phyloP scores from a whole-genome alignment of 2,113 vertebrate species.

The Carlito syrichta region DNA sequence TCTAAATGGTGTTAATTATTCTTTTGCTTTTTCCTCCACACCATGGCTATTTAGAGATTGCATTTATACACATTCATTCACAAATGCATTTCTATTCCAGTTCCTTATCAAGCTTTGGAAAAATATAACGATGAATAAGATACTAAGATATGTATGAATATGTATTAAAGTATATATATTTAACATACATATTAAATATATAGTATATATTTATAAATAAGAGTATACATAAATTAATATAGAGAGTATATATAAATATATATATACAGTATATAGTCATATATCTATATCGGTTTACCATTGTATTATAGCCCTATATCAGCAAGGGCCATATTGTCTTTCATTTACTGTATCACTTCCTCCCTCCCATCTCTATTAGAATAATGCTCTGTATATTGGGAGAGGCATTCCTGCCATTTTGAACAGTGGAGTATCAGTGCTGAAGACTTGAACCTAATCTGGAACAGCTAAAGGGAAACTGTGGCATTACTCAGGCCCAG shows the following conservation, averaged over 20 bases:
- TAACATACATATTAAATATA: background rate
- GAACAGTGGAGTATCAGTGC: background rate
- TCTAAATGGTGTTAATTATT: background rate
- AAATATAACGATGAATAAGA: background rate
- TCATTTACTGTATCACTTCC: background rate
- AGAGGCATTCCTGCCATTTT: background rate
- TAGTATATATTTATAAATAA: background rate
- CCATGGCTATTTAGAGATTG: background rate
- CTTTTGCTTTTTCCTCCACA: background rate
- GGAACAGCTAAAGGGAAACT: background rate
- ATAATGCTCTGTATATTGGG: background rate
- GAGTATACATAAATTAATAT: background rate
- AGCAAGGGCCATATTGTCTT: background rate
- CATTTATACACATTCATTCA: background rate
- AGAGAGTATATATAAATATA: no score
- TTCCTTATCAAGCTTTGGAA: background rate
- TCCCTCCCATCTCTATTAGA: background rate
- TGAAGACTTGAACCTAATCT: background rate
- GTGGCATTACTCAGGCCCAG: background rate
- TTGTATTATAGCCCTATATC: background rate
- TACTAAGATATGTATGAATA: background rate
- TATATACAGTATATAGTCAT: background rate
- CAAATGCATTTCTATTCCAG: background rate
- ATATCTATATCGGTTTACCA: background rate
- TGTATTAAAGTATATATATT: background rate